phyloP scores from a whole-genome alignment of 2,888 invertebrate genomes.

The Galerucella pusilla region DNA sequence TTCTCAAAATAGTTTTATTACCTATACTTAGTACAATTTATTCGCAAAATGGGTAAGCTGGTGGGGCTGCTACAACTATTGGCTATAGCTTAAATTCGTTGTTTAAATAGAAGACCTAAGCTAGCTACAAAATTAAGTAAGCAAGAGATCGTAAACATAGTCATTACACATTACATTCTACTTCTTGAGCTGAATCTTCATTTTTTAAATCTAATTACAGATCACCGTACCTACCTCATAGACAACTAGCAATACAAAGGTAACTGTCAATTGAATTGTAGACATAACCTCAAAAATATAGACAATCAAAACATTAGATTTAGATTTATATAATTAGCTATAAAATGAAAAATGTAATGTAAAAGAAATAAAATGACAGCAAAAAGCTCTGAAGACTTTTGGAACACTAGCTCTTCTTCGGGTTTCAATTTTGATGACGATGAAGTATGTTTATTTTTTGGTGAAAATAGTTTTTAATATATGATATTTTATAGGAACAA shows the following conservation, averaged over 20 bases:
- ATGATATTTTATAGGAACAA: constrained; percentile 21
- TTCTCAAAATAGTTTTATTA: too few relatives aligned
- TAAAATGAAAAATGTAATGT: constrained; percentile 1
- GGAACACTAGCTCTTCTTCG: constrained; percentile 80
- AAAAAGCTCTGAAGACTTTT: constrained; percentile 75
- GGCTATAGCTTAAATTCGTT: too few relatives aligned
- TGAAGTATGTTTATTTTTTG: constrained; percentile 60
- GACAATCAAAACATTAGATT: not conserved
- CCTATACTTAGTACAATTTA: too few relatives aligned
- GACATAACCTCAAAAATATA: constrained; percentile 27
- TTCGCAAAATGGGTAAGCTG: too few relatives aligned
- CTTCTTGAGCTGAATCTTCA: too few relatives aligned
- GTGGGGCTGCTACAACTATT: too few relatives aligned
- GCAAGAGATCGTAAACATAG: too few relatives aligned
- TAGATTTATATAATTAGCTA: not conserved
- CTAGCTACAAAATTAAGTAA: too few relatives aligned
- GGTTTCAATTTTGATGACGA: constrained; percentile 85
- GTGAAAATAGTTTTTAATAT: constrained; percentile 8
- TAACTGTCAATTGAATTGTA: not conserved
- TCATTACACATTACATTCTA: too few relatives aligned
- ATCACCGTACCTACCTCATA: not conserved
- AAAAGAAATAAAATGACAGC: constrained; percentile 36
- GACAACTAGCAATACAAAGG: not conserved
- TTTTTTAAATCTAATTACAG: too few relatives aligned
- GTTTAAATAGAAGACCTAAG: too few relatives aligned